These are phyloP conservation scores for Semotilus atromaculatus DNA, from an alignment of 2,797 vertebrate species.

Conservation along the genomic window DNA sequence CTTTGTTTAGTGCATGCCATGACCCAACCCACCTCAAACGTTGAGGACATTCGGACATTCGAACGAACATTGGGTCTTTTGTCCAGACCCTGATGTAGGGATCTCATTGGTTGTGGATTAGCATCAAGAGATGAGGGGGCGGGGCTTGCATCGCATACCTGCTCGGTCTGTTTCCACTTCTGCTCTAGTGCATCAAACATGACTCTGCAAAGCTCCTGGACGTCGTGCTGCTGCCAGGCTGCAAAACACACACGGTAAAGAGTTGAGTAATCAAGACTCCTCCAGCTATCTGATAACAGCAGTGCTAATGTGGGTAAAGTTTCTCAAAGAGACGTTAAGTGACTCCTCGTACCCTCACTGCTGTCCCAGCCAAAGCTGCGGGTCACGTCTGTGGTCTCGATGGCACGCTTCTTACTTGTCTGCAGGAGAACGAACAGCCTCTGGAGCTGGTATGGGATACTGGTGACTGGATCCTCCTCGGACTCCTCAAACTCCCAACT, in stretches of 20 bases:
- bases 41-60: not conserved
- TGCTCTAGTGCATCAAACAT: conserved; percentile 99
- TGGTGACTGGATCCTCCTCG: conserved; percentile 95
- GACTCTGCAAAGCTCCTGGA: conserved; percentile 97
- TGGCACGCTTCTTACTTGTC: conserved; percentile 97
- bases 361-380: conserved; percentile 99
- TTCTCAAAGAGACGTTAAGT: not conserved
- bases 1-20: not conserved
- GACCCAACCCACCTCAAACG: not conserved
- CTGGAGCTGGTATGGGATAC: conserved; percentile 97
- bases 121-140: conserved; percentile 23
- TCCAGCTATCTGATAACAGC: not conserved
- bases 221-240: conserved; percentile 99
- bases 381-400: conserved; percentile 98
- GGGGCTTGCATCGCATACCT: conserved; percentile 79
- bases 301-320: not conserved
- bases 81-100: conserved; percentile 54
- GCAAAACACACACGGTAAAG: conserved; percentile 60
- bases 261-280: not conserved
- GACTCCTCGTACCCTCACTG: conserved; percentile 88
- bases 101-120: conserved; percentile 50
- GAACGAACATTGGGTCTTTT: conserved; percentile 64
- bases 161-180: conserved; percentile 99
- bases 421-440: conserved; percentile 96
- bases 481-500: conserved; percentile 99